phyloP scores from a whole-genome alignment of 2,113 vertebrate species.

The Vombatus ursinus region DNA sequence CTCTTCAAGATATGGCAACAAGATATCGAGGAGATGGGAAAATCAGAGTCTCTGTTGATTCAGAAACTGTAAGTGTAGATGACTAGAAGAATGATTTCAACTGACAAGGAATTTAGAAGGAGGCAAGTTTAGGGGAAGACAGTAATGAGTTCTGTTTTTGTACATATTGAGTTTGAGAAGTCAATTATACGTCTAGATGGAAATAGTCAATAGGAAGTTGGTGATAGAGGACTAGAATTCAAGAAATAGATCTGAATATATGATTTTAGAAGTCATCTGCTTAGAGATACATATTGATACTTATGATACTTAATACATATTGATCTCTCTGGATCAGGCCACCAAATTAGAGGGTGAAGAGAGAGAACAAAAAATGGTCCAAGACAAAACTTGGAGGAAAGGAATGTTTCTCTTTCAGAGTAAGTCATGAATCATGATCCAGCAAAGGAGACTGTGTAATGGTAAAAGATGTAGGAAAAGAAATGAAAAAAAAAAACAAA shows the following conservation, averaged over 20 bases:
- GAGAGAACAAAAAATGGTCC: not conserved
- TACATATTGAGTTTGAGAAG: not conserved
- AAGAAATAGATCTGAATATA: not conserved
- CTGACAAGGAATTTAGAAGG: not conserved
- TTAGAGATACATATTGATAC: no score
- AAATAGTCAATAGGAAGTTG: not conserved
- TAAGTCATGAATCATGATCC: not conserved
- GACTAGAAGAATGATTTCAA: not conserved
- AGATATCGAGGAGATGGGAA: no score
- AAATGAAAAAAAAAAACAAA: not conserved
- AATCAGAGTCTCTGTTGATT: no score
- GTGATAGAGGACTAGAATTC: not conserved
- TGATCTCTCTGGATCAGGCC: no score
- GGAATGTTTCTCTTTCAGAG: not conserved
- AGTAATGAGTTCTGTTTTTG: not conserved
- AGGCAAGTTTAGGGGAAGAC: not conserved
- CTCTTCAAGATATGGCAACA: no score
- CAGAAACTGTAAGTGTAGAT: not conserved
- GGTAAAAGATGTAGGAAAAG: not conserved
- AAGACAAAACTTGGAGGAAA: no score
- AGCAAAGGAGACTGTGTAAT: not conserved
- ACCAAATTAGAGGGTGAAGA: not conserved
- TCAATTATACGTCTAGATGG: not conserved
- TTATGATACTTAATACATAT: no score
- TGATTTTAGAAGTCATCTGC: not conserved